Base-by-base conservation (phyloP, 2,888 invertebrate species). In the Melolontha melolontha region DNA sequence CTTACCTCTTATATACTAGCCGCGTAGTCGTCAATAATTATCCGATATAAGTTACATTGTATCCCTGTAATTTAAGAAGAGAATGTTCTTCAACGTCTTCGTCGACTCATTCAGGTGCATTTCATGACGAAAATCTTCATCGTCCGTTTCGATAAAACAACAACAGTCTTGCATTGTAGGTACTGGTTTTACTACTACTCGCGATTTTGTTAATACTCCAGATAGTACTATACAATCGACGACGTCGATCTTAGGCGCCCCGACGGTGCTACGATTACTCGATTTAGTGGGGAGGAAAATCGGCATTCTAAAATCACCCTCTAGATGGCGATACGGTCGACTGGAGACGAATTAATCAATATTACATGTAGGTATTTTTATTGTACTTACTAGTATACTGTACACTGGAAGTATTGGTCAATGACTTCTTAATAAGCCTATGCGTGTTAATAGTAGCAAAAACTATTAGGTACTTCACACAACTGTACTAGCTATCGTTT, bases 181-280 rank as follows among this genome's bases (percentile, higher is more conserved):
- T 67, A 67, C 47, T 59, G 54, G 63, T 34, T 47, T 67, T 63
- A 54, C 67, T 67, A 54, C 63, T 22, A 49, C 63, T 54, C 63
- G 67, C 62, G 67, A 41, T 49, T 57, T 65, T 54, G n/a, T 22
- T 51, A 44, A 44, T 44, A 17, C 52, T 51, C 50, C 51, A 57
- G 52, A 42, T 54, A 63, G 62, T 67, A 57, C 55, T 10, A 10
- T 54, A 64, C 52, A 51, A 74, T 70, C 70, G 71, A 73, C 73
- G 72, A 71, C 72, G 74, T 74, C 75, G 74, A 74, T 74, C 68
- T 72, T 69, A 70, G 69, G 73, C 71, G 73, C 74, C 73, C 69
- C 73, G 73, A 73, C 71, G 71, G 27, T 59, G 59, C 44, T 59
- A 29, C 59, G 44, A 44, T 59, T 44, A 29, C 75, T 70, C 66